Evolutionary conservation across 2,797 vertebrate genomes (phyloP).

Genomic region (Malacoraja senta): DNA sequence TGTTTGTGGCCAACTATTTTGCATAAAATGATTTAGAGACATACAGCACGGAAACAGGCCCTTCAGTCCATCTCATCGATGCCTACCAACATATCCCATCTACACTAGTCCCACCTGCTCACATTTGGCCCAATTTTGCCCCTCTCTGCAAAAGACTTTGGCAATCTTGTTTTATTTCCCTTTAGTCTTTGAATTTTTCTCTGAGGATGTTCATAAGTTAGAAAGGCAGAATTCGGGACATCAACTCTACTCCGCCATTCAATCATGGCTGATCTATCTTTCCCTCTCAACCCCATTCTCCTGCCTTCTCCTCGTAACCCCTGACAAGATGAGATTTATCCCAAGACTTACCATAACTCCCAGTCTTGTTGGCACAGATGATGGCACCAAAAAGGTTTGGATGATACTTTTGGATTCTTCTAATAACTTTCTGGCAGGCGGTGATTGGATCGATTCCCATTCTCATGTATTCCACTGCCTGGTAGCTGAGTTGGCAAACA

Average conservation of each 20-base stretch:
- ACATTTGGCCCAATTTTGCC: too few relatives aligned
- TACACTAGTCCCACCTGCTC: too few relatives aligned
- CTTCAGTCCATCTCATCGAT: too few relatives aligned
- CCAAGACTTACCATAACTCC: constrained; percentile 79
- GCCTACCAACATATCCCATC: too few relatives aligned
- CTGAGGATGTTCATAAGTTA: neutral
- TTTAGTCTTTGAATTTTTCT: neutral
- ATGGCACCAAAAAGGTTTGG: constrained; percentile 83
- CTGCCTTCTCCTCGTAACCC: too few relatives aligned
- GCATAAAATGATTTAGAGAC: too few relatives aligned
- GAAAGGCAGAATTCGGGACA: too few relatives aligned
- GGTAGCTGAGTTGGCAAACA: constrained; percentile 62
- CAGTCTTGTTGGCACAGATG: constrained; percentile 84
- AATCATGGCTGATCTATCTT: too few relatives aligned
- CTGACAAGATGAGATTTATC: neutral
- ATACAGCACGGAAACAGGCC: too few relatives aligned
- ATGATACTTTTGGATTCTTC: constrained; percentile 77
- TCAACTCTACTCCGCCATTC: too few relatives aligned
- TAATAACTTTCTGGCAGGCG: constrained; percentile 79
- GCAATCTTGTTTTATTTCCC: neutral
- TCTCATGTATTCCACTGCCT: constrained; percentile 94
- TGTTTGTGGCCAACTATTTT: too few relatives aligned
- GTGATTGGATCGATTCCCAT: constrained; percentile 67
- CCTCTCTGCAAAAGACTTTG: neutral
- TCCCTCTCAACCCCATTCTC: too few relatives aligned